Base-by-base conservation (phyloP, 1,140 invertebrate genomes). In the Delia radicum region DNA sequence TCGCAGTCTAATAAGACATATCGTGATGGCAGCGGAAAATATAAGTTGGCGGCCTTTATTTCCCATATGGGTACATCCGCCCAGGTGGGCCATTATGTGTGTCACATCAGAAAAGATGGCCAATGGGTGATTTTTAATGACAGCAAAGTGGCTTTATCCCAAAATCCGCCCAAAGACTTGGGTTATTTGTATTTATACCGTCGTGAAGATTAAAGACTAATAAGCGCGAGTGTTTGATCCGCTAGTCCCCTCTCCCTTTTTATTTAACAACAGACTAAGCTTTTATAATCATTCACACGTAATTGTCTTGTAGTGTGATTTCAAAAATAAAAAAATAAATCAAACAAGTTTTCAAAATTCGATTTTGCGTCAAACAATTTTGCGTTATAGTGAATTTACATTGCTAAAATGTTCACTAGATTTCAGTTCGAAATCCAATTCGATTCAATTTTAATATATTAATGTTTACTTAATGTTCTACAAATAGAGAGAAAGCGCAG, bases 41-140 rank as follows among this genome's bases (percentile, higher is more conserved):
- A 85, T 27, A 92, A 93, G 86, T 87, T 99, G 73, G 89, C 95
- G 12, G 98, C 94, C 13, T 98, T 99, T 84, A 96, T 99, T 76
- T 97, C 96, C 10, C 98, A 99, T 87, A 99, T 99, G 96, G 98
- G 98, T 46, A 94, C 95, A 8, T 98, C 96, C 0, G 94, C 96
- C 13, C 93, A 94, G 89, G 96, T 97, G 75, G 98, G 98, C 1
- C 98, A 99, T 88, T 99, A 99, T 83, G 97, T 99, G 3, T 97
- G 96, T 85, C 98, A 99, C 88, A 93, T 99, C 75, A 88, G 94
- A 65, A 96, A 96, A 82, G 90, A 95, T 80, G 91, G 90, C n/a
- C 90, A 91, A 75, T 99, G 98, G 98, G 93, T 97, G 46, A 98
- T 99, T 84, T 99, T 93, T 88, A 99, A 99, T 85, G 98, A 99